phyloP scores from a whole-genome alignment of 2,113 vertebrate species.

The Hymenochirus boettgeri region DNA sequence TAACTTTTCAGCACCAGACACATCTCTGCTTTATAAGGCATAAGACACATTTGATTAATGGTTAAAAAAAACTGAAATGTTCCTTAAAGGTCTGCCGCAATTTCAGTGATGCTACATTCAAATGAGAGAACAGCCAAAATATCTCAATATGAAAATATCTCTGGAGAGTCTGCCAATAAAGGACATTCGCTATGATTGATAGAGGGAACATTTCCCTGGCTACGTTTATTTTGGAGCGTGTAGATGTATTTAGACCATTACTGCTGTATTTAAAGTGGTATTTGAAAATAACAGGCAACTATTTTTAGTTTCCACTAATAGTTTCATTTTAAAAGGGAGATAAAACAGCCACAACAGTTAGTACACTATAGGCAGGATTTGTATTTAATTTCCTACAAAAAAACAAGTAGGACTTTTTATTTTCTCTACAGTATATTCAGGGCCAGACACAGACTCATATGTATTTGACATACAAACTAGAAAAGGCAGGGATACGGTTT shows the following conservation, averaged over 20 bases:
- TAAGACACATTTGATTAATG: conserved; percentile 36
- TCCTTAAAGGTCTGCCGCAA: conserved; percentile 18
- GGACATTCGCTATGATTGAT: conserved; percentile 23
- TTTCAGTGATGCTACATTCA: conserved; percentile 15
- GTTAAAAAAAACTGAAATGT: conserved; percentile 3
- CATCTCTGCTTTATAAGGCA: conserved; percentile 16
- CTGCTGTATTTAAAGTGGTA: not conserved
- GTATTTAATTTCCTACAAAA: too few species aligned
- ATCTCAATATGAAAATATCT: conserved; percentile 11
- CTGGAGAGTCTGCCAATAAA: conserved; percentile 3
- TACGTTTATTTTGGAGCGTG: conserved; percentile 19
- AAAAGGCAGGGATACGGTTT: too few species aligned
- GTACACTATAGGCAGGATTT: too few species aligned
- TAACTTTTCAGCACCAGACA: conserved; percentile 10
- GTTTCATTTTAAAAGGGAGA: too few species aligned
- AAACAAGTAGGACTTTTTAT: too few species aligned
- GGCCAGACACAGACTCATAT: too few species aligned
- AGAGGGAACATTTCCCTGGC: conserved; percentile 10
- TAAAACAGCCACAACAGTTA: too few species aligned
- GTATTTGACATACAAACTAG: too few species aligned
- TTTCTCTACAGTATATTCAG: too few species aligned
- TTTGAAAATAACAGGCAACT: not conserved
- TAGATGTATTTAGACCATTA: conserved; percentile 3
- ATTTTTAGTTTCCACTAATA: not conserved
- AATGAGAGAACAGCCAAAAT: not conserved